A percentile compares a stretch with the other conserved stretches of the same genome.
These are phyloP conservation scores for Psilanteris sp. DNA, from an alignment of 1,140 invertebrate species.

Conservation along the genomic window DNA sequence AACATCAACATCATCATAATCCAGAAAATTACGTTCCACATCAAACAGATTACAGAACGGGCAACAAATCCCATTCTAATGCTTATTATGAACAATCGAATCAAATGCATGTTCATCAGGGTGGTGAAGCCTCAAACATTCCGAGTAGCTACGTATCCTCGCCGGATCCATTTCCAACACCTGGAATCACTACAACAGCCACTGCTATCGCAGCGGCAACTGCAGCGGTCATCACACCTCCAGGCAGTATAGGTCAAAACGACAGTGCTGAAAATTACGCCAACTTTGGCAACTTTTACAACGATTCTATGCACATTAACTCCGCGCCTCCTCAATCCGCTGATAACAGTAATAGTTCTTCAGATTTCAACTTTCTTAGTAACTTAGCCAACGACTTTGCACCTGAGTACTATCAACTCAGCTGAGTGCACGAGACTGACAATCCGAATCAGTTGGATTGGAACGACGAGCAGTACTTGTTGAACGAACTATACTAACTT, in stretches of 20 bases:
- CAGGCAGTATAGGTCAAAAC: conserved; percentile 80
- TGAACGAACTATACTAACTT: conserved; percentile 76
- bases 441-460: conserved; percentile 73
- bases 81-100: conserved; percentile 77
- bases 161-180: conserved; percentile 77
- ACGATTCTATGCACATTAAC: conserved; percentile 79
- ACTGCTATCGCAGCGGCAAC: conserved; percentile 81
- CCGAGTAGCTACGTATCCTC: conserved; percentile 78
- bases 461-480: conserved; percentile 76
- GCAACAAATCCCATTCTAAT: conserved; percentile 70
- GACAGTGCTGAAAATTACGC: conserved; percentile 83
- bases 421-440: conserved; percentile 76
- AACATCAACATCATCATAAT: conserved; percentile 68
- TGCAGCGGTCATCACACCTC: conserved; percentile 82
- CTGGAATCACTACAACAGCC: conserved; percentile 80
- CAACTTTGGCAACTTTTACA: conserved; percentile 86
- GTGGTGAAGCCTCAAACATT: conserved; percentile 79
- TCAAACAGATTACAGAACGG: conserved; percentile 69
- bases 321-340: conserved; percentile 80
- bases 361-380: conserved; percentile 94
- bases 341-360: conserved; percentile 93
- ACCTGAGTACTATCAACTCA: conserved; percentile 93
- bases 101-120: conserved; percentile 77
- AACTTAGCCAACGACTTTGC: conserved; percentile 94
- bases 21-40: conserved; percentile 70